Evolutionary conservation across 2,113 vertebrate genomes (phyloP), one percentile per base, ranked within the genome.

Genomic region (Phyllopteryx taeniolatus): DNA sequence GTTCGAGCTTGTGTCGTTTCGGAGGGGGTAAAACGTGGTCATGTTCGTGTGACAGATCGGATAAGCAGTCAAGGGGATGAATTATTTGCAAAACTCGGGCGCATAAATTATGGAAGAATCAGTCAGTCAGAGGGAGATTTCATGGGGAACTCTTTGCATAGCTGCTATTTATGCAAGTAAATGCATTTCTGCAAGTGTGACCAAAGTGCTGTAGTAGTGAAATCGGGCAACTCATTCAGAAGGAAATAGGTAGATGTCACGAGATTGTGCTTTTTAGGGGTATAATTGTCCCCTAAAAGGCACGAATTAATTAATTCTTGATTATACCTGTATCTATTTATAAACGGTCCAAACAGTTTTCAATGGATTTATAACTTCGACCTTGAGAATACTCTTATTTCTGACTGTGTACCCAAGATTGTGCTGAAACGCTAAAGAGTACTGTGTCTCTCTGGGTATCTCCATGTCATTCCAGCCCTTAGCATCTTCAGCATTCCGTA

Each of bases 401-500:
- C 59, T 12, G 22, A 22, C 49, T 15, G 49, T 51, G 17, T 8
- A 0, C 17, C 53, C 8, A 56, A n/a, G n/a, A 56, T 22, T 56
- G 53, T 31, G 12, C 22, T 8, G 27, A 13, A 59, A 61, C 14
- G 14, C 31, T 17, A 17, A 17, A 35, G 3, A 17, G 31, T 10
- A 4, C 6, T 2, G 12, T 60, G 31, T 6, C n/a, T n/a, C 15
- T 17, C 35, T 3, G 49, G 22, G 22, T 59, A 31, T 59, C 14
- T 35, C 14, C 6, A 17, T 61, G 83, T 86, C 82, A 83, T 79
- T 72, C 72, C 60, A 80, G 83, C 84, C 79, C 65, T 71, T 63
- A 83, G 79, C 79, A 65, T 81, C 68, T 81, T 72, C 75, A 69
- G 65, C 71, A 60, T 65, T 79, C 61, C 74, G 67, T 59, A n/a